Evolutionary conservation across 2,888 invertebrate genomes (phyloP), one percentile per base, ranked within the genome.

Genomic region (Frankliniella fusca): DNA sequence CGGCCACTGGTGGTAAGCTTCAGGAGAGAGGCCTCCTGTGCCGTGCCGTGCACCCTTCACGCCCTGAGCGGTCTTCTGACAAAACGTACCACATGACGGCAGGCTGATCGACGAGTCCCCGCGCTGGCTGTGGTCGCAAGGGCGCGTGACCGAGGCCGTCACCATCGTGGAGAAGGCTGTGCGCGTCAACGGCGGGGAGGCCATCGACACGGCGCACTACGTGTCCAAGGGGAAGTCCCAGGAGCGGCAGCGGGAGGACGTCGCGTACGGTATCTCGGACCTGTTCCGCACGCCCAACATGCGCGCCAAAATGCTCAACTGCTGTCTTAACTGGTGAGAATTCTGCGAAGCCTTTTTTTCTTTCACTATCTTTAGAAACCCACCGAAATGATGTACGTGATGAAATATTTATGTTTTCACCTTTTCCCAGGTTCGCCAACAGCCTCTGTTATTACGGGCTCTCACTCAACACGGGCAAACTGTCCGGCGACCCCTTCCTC

Each of bases 61-160:
- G 54, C 15, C 50, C 10, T 1, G 15, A 20, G 15, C 54, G 54
- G 20, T 54, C 15, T 15, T 20, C 54, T 54, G 18, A 54, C 54
- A 15, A 15, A 20, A 11, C 54, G 54, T 15, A n/a, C n/a, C n/a
- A n/a, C n/a, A 2, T 70, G 23, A 11, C 49, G 28, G 50, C 27
- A 85, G 96, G 96, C 88, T 95, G 8, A 93, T 96, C 91, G 95
- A 96, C 85, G 96, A 96, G 89, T 96, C 95, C 11, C 95, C 95
- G 0, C 91, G 95, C 23, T 96, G 96, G 96, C 88, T 96, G 11
- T 96, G 96, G 95, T 92, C 93, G 61, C 94, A 95, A 87, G 95
- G 95, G 0, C 90, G 93, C 80, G 89, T 91, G 0, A 90, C 90
- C 81, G 94, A 95, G 88, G 93, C 95, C 0, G 91, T 95, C 0